Conservation (phyloP, 2,797 vertebrate species). For the Spizella passerina region DNA sequence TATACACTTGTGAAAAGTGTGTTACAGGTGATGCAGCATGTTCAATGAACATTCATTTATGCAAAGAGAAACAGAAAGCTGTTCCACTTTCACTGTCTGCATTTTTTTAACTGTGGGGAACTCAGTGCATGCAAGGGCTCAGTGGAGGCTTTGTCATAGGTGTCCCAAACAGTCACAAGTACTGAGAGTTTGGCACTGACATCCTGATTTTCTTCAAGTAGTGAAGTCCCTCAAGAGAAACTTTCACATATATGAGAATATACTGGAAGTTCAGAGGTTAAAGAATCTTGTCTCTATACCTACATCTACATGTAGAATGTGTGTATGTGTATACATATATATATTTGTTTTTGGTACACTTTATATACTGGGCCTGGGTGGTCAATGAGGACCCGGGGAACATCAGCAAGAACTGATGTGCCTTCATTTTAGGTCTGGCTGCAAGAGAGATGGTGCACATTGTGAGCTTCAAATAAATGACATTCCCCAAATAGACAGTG, state of each 20-base stretch:
- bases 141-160: neutral
- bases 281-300: neutral
- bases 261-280: neutral
- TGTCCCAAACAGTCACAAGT: neutral
- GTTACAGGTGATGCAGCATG: neutral
- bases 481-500: neutral
- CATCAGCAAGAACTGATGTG: neutral
- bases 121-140: fast-evolving
- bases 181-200: neutral
- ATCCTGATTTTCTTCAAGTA: neutral
- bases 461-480: neutral
- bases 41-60: neutral
- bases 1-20: neutral
- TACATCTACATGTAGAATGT: neutral
- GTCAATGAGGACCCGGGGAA: neutral
- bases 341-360: neutral
- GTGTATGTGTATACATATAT: fast-evolving
- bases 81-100: neutral
- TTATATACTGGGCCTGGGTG: neutral
- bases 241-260: neutral
- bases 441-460: fast-evolving
- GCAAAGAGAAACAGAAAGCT: neutral
- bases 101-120: neutral
- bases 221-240: neutral
- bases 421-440: neutral